phyloP scores from a whole-genome alignment of 2,888 invertebrate species.

The Thecophora atra region DNA sequence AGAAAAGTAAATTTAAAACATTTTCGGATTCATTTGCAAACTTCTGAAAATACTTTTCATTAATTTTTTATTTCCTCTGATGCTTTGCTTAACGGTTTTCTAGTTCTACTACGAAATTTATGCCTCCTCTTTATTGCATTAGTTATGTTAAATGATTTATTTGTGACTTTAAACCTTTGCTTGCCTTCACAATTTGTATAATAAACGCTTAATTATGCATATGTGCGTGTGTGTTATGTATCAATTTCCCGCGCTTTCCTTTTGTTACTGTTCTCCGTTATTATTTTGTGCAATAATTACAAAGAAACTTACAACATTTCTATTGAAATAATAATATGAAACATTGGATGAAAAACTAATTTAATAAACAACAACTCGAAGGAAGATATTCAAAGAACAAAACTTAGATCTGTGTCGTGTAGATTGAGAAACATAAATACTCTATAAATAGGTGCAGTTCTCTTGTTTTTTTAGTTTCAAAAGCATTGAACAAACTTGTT shows the following conservation, averaged over 20 bases:
- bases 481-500: too few relatives aligned
- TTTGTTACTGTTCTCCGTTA: too few relatives aligned
- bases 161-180: not conserved
- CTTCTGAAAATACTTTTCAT: not conserved
- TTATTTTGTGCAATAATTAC: not conserved
- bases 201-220: conserved; percentile 15
- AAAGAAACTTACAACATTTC: conserved; percentile 6
- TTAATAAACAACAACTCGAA: not conserved
- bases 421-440: too few relatives aligned
- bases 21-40: not conserved
- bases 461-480: too few relatives aligned
- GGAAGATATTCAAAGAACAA: not conserved
- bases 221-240: too few relatives aligned
- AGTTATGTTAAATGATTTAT: not conserved
- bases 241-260: too few relatives aligned
- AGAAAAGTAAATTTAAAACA: conserved; percentile 17
- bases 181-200: conserved; percentile 35
- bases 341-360: not conserved
- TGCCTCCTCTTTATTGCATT: conserved; percentile 33
- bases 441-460: too few relatives aligned
- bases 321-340: not conserved
- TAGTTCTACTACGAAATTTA: conserved; percentile 32
- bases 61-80: not conserved
- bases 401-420: not conserved
- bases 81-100: conserved; percentile 41